Conservation (phyloP, 2,113 vertebrate species). For the Chloroceryle aenea region DNA sequence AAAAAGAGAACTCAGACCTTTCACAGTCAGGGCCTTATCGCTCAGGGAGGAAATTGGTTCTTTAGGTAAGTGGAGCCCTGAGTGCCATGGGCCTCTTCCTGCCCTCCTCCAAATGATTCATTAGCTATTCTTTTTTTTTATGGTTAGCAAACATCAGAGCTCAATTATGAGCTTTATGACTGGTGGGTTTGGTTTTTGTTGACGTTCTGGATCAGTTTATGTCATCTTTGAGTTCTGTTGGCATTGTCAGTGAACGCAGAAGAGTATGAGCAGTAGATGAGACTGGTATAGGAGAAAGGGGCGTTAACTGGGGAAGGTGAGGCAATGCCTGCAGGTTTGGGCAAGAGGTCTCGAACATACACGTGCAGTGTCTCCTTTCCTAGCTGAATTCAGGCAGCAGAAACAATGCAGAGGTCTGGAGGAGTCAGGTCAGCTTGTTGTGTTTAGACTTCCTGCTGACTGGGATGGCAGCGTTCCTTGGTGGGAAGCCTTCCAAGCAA, state of each 20-base stretch:
- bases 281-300: neutral
- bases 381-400: neutral
- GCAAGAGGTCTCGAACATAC: neutral
- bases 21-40: neutral
- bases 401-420: neutral
- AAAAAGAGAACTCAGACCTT: neutral
- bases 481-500: neutral
- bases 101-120: neutral
- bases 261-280: neutral
- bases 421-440: neutral
- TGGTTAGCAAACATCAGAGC: neutral
- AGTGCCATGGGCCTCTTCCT: neutral
- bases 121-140: neutral
- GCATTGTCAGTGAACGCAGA: neutral
- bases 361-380: neutral
- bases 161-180: neutral
- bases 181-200: neutral
- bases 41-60: neutral
- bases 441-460: neutral
- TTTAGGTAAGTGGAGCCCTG: neutral
- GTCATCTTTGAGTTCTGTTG: neutral
- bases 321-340: neutral
- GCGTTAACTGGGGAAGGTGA: neutral
- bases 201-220: neutral
- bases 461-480: rapidly evolving